Conservation (phyloP, 1,140 invertebrate genomes). For the Leptinotarsa defecta region DNA sequence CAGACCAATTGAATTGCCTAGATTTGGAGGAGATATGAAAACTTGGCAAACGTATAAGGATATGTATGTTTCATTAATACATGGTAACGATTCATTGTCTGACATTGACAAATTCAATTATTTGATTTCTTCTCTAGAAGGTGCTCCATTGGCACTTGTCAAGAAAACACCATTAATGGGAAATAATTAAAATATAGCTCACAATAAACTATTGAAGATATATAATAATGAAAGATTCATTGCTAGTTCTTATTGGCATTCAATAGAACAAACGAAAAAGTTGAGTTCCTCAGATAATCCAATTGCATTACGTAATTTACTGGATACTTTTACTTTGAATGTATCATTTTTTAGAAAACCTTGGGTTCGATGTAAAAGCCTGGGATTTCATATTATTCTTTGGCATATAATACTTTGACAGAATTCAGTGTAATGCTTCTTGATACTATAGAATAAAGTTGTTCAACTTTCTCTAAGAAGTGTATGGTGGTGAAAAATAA, state of each 20-base stretch:
- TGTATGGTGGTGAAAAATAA: background rate
- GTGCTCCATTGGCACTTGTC: background rate
- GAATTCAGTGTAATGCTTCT: background rate
- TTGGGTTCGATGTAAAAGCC: background rate
- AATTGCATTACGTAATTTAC: conserved; percentile 3
- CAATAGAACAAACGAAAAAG: background rate
- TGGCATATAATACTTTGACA: background rate
- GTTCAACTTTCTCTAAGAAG: too few species aligned
- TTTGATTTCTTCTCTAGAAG: background rate
- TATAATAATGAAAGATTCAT: background rate
- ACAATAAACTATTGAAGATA: background rate
- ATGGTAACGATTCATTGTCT: background rate
- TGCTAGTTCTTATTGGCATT: background rate
- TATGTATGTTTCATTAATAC: background rate
- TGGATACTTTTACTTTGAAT: conserved; percentile 13
- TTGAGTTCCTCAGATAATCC: background rate
- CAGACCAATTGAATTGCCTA: too few species aligned
- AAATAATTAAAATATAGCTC: background rate
- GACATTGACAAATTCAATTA: conserved; percentile 18
- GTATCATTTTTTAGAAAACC: background rate
- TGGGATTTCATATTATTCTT: conserved; percentile 20
- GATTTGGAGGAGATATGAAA: conserved; percentile 11
- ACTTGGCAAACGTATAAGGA: conserved; percentile 13
- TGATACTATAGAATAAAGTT: background rate
- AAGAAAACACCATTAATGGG: background rate